Base-by-base conservation (phyloP, 1,140 invertebrate genomes). In the Bicyclus anynana region DNA sequence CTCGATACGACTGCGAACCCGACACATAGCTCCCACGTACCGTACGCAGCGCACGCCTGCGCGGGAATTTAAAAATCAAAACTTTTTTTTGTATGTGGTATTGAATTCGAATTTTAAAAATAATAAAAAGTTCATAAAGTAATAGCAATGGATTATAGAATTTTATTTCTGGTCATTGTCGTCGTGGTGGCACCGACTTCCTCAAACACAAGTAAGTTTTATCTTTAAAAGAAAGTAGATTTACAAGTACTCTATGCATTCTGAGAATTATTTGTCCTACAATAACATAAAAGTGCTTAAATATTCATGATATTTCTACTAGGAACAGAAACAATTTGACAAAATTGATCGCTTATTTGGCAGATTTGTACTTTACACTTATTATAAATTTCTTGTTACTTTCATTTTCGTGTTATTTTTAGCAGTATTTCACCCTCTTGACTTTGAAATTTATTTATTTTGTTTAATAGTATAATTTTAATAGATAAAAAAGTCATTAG, bases 151-250 rank as follows among this genome's bases (percentile, higher is more conserved):
- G 71, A 77, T 57, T 65, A 69, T 50, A 67, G 69, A 72, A 66
- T 77, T 62, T 65, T 78, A 46, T 27, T 84, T 60, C 51, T 78
- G 40, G 51, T 80, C 48, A 71, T 84, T 37, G 63, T 72, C 33
- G 72, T 71, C 38, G 68, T 73, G 37, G 55, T 83, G 20, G 64
- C 84, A 13, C 69, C 74, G 58, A 71, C 72, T 27, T 69, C 77
- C n/a, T 80, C 80, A 20, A 76, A 83, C 58, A 71, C 80, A 75
- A 75, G 84, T 87, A 75, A 87, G 84, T 84, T 54, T 5, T 44
- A 14, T 38, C 33, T 13, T 52, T 68, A 47, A 62, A 81, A 77
- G 78, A 81, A 81, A 81, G 76, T 79, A 59, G 70, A 69, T 59
- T 23, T 33, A 69, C 69, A 20, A 53, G 71, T 75, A 59, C 37